Percentiles rank a stretch among this genome's conserved stretches.
phyloP scores from a whole-genome alignment of 2,113 vertebrate genomes.

The Theropithecus gelada region DNA sequence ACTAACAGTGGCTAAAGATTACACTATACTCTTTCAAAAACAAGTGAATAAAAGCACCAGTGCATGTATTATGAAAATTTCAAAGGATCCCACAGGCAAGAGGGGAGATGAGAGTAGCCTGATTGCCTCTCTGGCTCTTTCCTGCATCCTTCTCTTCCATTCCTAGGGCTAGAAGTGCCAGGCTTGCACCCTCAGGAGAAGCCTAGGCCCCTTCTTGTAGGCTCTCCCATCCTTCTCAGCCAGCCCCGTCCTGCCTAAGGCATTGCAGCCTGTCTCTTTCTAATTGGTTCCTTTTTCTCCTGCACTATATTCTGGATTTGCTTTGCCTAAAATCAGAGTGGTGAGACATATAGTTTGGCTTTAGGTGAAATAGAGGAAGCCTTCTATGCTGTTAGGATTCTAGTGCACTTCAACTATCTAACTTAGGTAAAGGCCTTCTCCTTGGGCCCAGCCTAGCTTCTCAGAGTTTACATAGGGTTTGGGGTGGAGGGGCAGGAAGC shows the following conservation, averaged over 20 bases:
- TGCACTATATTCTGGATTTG: fast-evolving
- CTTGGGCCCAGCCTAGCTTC: background rate
- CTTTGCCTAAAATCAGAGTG: background rate
- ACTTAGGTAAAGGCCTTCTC: background rate
- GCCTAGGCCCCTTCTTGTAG: background rate
- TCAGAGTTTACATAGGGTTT: background rate
- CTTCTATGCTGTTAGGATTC: background rate
- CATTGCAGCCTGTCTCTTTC: fast-evolving
- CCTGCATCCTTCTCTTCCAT: background rate
- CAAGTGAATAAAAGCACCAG: background rate
- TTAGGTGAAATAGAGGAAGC: background rate
- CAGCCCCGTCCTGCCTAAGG: background rate
- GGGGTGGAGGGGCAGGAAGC: background rate
- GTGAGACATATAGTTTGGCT: background rate
- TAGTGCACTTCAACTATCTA: background rate
- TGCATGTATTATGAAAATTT: background rate
- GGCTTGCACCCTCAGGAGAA: background rate
- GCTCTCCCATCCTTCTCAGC: fast-evolving
- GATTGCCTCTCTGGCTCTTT: background rate
- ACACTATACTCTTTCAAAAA: background rate
- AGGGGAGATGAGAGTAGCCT: background rate
- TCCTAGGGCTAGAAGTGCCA: background rate
- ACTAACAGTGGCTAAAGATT: background rate
- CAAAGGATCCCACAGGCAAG: background rate
- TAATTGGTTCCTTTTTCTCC: background rate